Conservation (phyloP, 2,113 vertebrate species). For the Seriola rivoliana region DNA sequence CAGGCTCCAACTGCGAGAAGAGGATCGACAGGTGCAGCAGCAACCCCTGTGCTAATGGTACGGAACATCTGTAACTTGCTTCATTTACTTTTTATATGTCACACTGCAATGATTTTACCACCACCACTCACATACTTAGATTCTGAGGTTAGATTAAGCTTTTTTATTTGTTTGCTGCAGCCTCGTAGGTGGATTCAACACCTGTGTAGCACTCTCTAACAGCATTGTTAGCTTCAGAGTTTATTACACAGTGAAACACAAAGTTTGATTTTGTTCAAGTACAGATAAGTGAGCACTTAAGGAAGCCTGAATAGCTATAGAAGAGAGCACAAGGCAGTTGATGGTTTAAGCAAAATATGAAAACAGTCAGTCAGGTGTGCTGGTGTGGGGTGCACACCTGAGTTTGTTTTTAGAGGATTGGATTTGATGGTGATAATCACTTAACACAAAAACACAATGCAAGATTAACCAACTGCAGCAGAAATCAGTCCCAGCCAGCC, state of each 20-base stretch:
- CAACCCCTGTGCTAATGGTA: slow-evolving; percentile 89
- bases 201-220: neutral
- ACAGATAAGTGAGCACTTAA: too few relatives aligned
- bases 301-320: neutral
- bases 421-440: neutral
- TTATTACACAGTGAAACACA: neutral
- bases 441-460: too few relatives aligned
- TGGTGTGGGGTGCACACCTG: neutral
- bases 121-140: neutral
- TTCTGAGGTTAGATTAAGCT: neutral
- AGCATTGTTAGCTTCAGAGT: too few relatives aligned
- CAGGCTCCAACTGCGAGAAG: slow-evolving; percentile 94
- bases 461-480: neutral
- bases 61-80: neutral
- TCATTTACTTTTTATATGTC: neutral
- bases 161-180: neutral
- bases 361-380: too few relatives aligned
- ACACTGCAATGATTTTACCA: neutral
- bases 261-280: neutral
- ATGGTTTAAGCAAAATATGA: too few relatives aligned
- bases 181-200: neutral
- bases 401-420: neutral
- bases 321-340: neutral
- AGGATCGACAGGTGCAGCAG: slow-evolving; percentile 89
- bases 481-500: neutral